Base-by-base conservation (phyloP, 2,888 invertebrate genomes). In the Dynastes grantii region DNA sequence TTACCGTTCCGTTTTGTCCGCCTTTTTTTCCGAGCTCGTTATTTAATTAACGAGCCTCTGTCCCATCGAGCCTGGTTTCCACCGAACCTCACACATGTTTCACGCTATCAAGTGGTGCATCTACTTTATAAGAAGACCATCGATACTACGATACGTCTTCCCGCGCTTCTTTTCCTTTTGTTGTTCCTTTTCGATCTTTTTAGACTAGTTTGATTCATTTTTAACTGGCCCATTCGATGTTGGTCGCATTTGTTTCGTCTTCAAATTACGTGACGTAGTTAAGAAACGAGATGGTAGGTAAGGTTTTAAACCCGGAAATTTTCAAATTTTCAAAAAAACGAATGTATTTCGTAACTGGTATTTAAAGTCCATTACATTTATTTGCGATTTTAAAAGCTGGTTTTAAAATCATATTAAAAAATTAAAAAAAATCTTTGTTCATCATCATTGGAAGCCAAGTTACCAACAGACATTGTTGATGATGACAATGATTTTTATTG, bases 51-150 rank as follows among this genome's bases (percentile, higher is more conserved):
- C 87, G 87, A 87, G 85, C 85, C 84, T 83, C 85, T 85, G 85
- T 87, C 84, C 84, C 82, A 85, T 85, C 84, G 85, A 84, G 86
- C 84, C 86, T 86, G 85, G 87, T 87, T 87, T 86, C 87, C 87
- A 87, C 87, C 87, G 86, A 87, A 87, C 86, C 88, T 88, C 88
- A 88, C 88, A 88, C 88, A 88, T 88, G 88, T 88, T 87, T 84
- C 81, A 76, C 80, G 84, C 87, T 87, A 88, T 88, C 88, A 85
- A 86, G 88, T 87, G 88, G 85, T 87, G 86, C 85, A 88, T 88
- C 88, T 87, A 81, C 83, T 85, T 85, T 84, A 85, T 84, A 63
- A 32, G 63, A 9, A 83, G 84, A 82, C 85, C 83, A 86, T 85
- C 85, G 83, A 83, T 83, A 82, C 82, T 84, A 83, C 83, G 22